These are phyloP conservation scores for Anableps anableps DNA, from an alignment of 2,797 vertebrate species.

Conservation along the genomic window DNA sequence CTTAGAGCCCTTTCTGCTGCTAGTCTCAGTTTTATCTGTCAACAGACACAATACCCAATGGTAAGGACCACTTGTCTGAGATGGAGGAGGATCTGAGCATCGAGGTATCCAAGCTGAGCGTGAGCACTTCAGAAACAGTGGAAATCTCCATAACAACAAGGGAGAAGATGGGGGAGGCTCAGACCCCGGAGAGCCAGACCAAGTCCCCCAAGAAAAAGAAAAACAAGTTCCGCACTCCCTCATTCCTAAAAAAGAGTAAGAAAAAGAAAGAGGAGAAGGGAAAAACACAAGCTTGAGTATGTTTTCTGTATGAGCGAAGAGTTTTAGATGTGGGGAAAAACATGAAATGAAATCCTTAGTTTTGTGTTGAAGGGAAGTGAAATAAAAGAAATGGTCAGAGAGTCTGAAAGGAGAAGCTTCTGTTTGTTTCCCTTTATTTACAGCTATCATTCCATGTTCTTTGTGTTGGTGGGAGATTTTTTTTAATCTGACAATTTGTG, in stretches of 20 bases:
- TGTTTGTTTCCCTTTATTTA: slow-evolving; percentile 37
- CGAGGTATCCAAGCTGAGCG: slow-evolving; percentile 87
- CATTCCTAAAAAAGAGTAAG: slow-evolving; percentile 95
- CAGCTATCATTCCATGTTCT: slow-evolving; percentile 44
- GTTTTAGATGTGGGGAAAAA: slow-evolving; percentile 19
- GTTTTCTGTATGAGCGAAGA: slow-evolving; percentile 20
- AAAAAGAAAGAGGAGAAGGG: slow-evolving; percentile 93
- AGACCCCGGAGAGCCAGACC: slow-evolving; percentile 90
- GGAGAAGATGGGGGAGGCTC: slow-evolving; percentile 87
- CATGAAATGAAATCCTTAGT: slow-evolving; percentile 24
- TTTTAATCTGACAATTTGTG: slow-evolving; percentile 16
- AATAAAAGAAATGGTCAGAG: slow-evolving; percentile 40
- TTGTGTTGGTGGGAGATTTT: slow-evolving; percentile 20
- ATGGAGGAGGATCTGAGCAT: slow-evolving; percentile 88
- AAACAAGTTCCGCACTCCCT: slow-evolving; percentile 96
- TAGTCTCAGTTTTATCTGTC: slow-evolving; percentile 32
- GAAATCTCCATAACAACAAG: slow-evolving; percentile 87
- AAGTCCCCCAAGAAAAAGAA: slow-evolving; percentile 97
- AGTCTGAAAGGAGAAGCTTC: slow-evolving; percentile 36
- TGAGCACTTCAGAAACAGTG: slow-evolving; percentile 86
- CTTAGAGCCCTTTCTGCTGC: neutral
- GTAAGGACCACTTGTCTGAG: slow-evolving; percentile 86
- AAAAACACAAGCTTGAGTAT: slow-evolving; percentile 70
- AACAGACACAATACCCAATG: slow-evolving; percentile 85
- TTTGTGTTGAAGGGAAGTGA: slow-evolving; percentile 50